These are phyloP conservation scores for Balearica regulorum DNA, from an alignment of 2,797 vertebrate species.

Conservation along the genomic window DNA sequence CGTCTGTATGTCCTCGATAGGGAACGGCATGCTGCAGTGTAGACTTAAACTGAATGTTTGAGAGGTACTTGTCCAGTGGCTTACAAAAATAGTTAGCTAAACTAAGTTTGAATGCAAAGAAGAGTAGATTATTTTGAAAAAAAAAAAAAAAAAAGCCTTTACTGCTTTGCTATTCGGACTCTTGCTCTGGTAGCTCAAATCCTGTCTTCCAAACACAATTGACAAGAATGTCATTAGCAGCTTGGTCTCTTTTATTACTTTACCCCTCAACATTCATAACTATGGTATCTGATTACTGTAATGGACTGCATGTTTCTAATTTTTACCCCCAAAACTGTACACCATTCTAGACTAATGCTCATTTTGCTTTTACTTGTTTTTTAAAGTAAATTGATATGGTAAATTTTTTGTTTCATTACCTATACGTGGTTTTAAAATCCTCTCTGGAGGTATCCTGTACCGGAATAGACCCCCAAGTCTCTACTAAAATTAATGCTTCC, in stretches of 20 bases:
- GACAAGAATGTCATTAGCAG: neutral
- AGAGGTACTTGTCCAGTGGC: neutral
- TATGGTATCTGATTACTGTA: neutral
- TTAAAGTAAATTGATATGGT: neutral
- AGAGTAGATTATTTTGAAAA: neutral
- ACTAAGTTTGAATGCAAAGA: neutral
- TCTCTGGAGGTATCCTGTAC: neutral
- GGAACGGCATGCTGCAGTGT: neutral
- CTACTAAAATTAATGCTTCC: neutral
- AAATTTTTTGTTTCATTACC: neutral
- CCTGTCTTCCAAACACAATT: neutral
- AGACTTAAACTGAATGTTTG: neutral
- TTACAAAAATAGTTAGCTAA: neutral
- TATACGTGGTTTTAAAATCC: neutral
- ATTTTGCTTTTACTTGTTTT: neutral
- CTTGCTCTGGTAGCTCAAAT: neutral
- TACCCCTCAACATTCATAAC: neutral
- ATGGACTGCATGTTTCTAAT: neutral
- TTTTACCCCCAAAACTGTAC: neutral
- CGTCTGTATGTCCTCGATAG: fast-evolving
- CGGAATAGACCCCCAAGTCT: neutral
- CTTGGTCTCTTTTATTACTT: neutral
- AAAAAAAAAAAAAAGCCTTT: neutral
- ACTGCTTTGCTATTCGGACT: neutral
- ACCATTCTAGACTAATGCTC: neutral